Percentiles rank a stretch among this genome's conserved stretches.
phyloP scores from a whole-genome alignment of 2,888 invertebrate species.

The Pseudococcus longispinus region DNA sequence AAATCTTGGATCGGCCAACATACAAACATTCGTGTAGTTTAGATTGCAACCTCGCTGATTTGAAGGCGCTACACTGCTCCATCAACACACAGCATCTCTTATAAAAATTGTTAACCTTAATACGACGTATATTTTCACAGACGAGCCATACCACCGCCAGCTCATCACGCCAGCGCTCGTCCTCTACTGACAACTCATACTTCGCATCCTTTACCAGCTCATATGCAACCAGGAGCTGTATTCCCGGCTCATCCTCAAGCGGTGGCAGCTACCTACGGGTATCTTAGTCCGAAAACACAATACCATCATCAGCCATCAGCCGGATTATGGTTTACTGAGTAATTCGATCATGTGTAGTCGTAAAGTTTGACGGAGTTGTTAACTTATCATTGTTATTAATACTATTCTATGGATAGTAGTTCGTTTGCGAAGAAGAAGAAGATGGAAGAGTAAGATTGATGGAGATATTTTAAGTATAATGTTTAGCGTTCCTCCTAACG shows the following conservation, averaged over 20 bases:
- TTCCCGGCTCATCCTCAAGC: conserved; percentile 72
- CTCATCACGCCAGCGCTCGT: conserved; percentile 80
- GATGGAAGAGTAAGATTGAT: neutral
- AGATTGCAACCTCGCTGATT: too few relatives aligned
- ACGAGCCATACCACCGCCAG: conserved; percentile 78
- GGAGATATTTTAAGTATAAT: conserved; percentile 35
- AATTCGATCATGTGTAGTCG: conserved; percentile 58
- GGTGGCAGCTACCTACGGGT: conserved; percentile 70
- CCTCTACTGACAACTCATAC: conserved; percentile 71
- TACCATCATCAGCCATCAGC: conserved; percentile 70
- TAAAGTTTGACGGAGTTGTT: neutral
- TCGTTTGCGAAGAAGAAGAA: neutral
- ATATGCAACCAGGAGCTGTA: conserved; percentile 71
- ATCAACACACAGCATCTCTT: too few relatives aligned
- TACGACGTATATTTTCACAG: conserved; percentile 49
- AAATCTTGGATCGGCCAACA: too few relatives aligned
- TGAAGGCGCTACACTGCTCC: too few relatives aligned
- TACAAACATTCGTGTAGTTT: too few relatives aligned
- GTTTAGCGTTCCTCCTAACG: conserved; percentile 49
- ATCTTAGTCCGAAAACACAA: conserved; percentile 75
- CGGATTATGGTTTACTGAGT: conserved; percentile 81
- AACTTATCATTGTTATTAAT: neutral
- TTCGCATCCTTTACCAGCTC: conserved; percentile 79
- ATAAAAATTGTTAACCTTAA: neutral
- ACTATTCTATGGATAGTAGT: conserved; percentile 45